Conservation (phyloP, 2,888 invertebrate genomes). For the Agonopterix alstromeriana region DNA sequence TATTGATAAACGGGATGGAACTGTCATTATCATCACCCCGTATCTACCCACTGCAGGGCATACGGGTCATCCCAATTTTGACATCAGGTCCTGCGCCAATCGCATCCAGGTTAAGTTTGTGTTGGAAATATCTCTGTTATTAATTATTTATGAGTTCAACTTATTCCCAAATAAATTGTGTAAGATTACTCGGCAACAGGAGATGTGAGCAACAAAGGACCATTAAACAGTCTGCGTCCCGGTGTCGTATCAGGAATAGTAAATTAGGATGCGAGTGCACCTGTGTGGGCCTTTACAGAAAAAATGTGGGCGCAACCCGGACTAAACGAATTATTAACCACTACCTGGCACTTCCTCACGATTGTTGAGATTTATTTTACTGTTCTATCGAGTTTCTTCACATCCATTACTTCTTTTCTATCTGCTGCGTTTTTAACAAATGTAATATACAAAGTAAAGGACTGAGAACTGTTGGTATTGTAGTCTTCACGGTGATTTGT, state of each 20-base stretch:
- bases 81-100: too few species aligned
- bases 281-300: constrained; percentile 68
- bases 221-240: constrained; percentile 43
- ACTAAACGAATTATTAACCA: constrained; percentile 75
- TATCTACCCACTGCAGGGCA: too few species aligned
- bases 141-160: constrained; percentile 8
- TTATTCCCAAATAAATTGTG: constrained; percentile 26
- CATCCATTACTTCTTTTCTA: constrained; percentile 26
- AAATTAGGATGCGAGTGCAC: constrained; percentile 66
- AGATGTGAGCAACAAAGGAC: constrained; percentile 42
- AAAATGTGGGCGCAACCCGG: constrained; percentile 69
- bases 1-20: too few species aligned
- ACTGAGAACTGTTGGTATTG: constrained; percentile 9
- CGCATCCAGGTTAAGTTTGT: too few species aligned
- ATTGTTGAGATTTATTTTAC: constrained; percentile 16
- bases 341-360: constrained; percentile 63
- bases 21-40: too few species aligned
- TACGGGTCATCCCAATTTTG: too few species aligned
- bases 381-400: constrained; percentile 4
- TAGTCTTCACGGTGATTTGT: constrained; percentile 46
- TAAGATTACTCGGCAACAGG: constrained; percentile 27
- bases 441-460: constrained; percentile 21
- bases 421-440: background rate
- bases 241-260: constrained; percentile 62
- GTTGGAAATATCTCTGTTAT: background rate